A percentile compares a stretch with the other conserved stretches of the same genome.
phyloP scores from a whole-genome alignment of 2,888 invertebrate species.

The Apantesis nais region DNA sequence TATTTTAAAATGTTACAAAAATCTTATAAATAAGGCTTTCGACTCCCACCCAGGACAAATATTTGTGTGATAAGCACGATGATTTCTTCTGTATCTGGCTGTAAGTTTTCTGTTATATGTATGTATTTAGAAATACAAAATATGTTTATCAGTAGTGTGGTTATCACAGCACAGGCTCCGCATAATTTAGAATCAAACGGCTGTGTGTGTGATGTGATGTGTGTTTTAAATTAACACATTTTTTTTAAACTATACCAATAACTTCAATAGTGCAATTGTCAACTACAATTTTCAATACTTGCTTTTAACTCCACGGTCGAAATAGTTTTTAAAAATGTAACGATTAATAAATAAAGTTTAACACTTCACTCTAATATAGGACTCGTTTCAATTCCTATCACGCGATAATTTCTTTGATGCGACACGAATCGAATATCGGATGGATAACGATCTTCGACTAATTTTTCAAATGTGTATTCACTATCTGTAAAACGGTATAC shows the following conservation, averaged over 20 bases:
- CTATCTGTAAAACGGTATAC: constrained; percentile 29
- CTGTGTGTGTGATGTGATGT: too few relatives aligned
- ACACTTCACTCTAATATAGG: background rate
- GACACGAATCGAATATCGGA: constrained; percentile 28
- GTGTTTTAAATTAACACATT: too few relatives aligned
- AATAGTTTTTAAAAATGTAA: background rate
- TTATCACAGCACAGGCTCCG: too few relatives aligned
- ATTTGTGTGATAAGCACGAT: too few relatives aligned
- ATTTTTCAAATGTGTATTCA: constrained; percentile 28
- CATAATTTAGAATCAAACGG: too few relatives aligned
- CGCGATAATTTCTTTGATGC: constrained; percentile 31
- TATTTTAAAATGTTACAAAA: background rate
- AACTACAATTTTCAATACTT: background rate
- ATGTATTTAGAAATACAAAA: too few relatives aligned
- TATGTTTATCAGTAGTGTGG: too few relatives aligned
- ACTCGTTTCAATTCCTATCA: constrained; percentile 8
- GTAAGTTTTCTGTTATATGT: too few relatives aligned
- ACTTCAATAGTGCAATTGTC: too few relatives aligned
- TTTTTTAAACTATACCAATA: too few relatives aligned
- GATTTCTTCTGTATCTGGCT: too few relatives aligned
- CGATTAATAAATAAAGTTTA: background rate
- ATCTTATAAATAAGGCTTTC: background rate
- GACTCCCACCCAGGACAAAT: too few relatives aligned
- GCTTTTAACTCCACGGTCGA: background rate
- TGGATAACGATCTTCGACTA: constrained; percentile 33